phyloP scores from a whole-genome alignment of 2,797 vertebrate genomes.

The Menidia menidia region DNA sequence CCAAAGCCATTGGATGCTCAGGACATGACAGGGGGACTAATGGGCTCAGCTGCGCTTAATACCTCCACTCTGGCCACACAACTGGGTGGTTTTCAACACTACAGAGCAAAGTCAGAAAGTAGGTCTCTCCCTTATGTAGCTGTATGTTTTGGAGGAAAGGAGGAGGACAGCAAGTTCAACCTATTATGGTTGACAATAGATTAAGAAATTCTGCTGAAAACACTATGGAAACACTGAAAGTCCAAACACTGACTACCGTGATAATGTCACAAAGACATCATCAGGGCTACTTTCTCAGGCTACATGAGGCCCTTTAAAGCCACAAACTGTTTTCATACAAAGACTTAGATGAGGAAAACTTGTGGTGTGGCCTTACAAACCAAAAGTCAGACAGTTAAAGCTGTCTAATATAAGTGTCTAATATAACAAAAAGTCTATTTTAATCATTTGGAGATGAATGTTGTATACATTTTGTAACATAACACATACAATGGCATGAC shows the following conservation, averaged over 20 bases:
- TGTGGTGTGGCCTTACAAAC: background rate
- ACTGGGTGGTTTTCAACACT: too few relatives aligned
- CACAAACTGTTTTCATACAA: conserved; percentile 7
- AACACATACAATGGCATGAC: background rate
- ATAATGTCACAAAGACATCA: background rate
- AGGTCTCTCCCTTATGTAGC: too few relatives aligned
- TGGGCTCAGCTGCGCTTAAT: too few relatives aligned
- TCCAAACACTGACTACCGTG: too few relatives aligned
- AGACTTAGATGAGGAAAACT: conserved; percentile 3
- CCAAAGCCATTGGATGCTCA: too few relatives aligned
- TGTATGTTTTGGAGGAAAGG: too few relatives aligned
- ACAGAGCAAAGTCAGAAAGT: too few relatives aligned
- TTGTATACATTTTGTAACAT: background rate
- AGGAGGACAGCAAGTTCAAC: conserved; percentile 12
- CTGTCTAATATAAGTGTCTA: too few relatives aligned
- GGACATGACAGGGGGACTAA: too few relatives aligned
- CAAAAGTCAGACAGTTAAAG: background rate
- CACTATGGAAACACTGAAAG: background rate
- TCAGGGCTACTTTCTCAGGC: background rate
- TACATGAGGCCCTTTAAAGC: background rate
- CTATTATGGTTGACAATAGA: conserved; percentile 11
- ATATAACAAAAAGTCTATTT: conserved; percentile 6
- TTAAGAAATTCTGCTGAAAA: background rate
- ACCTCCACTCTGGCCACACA: too few relatives aligned
- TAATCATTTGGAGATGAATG: background rate